Evolutionary conservation across 2,113 vertebrate species (phyloP), one percentile per base, ranked within the genome.

Genomic region (Sapajus apella): DNA sequence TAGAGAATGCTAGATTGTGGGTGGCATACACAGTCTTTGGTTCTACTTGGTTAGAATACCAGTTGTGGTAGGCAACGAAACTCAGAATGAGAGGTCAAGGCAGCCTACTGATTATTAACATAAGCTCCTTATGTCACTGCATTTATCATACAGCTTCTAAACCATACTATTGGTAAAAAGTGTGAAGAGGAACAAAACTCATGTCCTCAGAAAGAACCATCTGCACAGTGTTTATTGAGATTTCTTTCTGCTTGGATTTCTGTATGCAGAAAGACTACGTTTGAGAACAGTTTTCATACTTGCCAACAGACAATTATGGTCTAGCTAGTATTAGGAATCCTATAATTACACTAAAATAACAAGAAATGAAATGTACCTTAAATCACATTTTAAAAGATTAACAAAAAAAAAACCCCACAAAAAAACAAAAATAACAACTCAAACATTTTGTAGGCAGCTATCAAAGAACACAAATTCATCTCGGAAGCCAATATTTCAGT

Each of bases 1-100:
- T 98, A 23, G 35, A 80, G 40, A 97, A 96, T 35, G 1, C 79
- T 87, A 94, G 72, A 45, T 23, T 81, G 45, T 86, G 79, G 72
- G 64, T 37, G 13, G 88, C 37, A 2, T 37, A 95, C 80, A 27
- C 3, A 61, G 16, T 72, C n/a, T 45, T 79, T 50, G 80, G 91
- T 83, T 95, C 82, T 47, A 52, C 21, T 40, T 72, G 70, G n/a
- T 55, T 82, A 91, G 64, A 76, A 90, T 58, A 68, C 2, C 61
- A 89, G 56, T 56, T 68, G 13, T 90, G 37, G 45, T 27, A 80
- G 40, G 27, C 50, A 27, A 73, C n/a, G 56, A 97, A 84, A 45
- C 75, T 85, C 43, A 79, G 35, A 8, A 66, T 4, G 2, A 87
- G 50, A 90, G 37, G 68, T 79, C 75, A 79, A 94, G 16, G n/a